Base-by-base conservation (phyloP, 2,888 invertebrate species). In the Chironomus tentans region DNA sequence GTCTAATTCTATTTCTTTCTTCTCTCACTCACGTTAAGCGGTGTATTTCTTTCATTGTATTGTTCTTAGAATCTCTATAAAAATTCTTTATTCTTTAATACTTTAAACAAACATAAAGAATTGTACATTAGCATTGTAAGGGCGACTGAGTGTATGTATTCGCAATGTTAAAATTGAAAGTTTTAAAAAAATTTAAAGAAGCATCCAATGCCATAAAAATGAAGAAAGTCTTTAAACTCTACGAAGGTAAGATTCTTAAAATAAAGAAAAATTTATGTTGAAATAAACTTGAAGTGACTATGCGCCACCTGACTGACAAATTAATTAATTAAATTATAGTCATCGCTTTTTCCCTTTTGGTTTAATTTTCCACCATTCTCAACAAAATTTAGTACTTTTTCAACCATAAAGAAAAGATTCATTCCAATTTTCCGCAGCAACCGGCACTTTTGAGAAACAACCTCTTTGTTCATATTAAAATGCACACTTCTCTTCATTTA, bases 301-400 rank as follows among this genome's bases (percentile, higher is more conserved):
- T 46, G 56, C 72, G 22, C 15, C 22, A 24, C 62, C 24, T 61
- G 71, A 73, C 5, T 56, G 73, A 73, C 73, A 73, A 73, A 73
- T 73, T 73, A 73, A 73, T 73, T 65, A 73, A 73, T 73, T 73
- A 62, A 73, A 73, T 73, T 73, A 73, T 73, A 62, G n/a, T 71
- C 56, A 15, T 70, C 47, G 62, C 22, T 24, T 71, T 71, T 71
- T 50, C 22, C 21, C 22, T 21, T 13, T 48, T n/a, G n/a, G n/a
- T n/a, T n/a, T n/a, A 47, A 47, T 47, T 38, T 48, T 47, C 38
- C 38, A 38, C 28, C 18, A 28, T 21, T 70, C 15, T 15, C 21
- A 68, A 4, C 68, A 22, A 22, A 68, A 24, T 38, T 68, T 68
- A 38, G 28, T 12, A 38, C 38, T 38, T 68, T 12, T 7, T 70